These are phyloP conservation scores for Lepisosteus oculatus DNA, from an alignment of 2,113 vertebrate genomes.

Conservation along the genomic window DNA sequence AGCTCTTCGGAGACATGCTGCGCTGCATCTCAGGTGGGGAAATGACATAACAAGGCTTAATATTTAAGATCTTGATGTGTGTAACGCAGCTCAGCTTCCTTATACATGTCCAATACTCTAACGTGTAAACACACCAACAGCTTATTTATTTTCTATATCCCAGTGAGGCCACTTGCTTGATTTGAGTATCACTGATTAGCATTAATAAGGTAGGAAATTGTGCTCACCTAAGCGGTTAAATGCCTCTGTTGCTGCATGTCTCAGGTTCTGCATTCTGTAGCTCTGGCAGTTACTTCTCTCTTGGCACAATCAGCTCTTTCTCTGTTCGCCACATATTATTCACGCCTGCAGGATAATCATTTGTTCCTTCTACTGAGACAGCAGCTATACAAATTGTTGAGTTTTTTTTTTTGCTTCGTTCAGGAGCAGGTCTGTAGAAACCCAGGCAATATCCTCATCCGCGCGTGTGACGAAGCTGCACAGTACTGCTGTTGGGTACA, in stretches of 20 bases:
- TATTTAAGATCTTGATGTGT: too few species aligned
- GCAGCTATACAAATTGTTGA: not conserved
- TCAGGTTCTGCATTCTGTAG: conserved; percentile 55
- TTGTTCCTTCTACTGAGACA: not conserved
- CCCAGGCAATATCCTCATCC: not conserved
- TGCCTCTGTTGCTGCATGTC: conserved; percentile 55
- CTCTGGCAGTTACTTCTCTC: conserved; percentile 17
- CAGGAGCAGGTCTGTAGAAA: not conserved
- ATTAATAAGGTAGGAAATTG: not conserved
- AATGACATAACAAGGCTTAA: too few species aligned
- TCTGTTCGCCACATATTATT: not conserved
- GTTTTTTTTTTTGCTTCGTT: not conserved
- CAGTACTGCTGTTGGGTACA: not conserved
- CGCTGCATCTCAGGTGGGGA: too few species aligned
- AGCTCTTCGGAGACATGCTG: too few species aligned
- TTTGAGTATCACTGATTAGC: not conserved
- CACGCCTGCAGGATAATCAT: conserved; percentile 2
- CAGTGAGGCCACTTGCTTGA: not conserved
- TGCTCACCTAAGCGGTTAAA: conserved; percentile 59
- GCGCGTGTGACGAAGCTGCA: not conserved
- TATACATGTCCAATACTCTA: too few species aligned
- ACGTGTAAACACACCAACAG: too few species aligned
- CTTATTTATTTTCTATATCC: not conserved
- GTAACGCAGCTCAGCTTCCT: too few species aligned
- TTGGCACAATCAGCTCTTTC: conserved; percentile 23